phyloP scores from a whole-genome alignment of 2,888 invertebrate genomes.

The Syrphus vitripennis region DNA sequence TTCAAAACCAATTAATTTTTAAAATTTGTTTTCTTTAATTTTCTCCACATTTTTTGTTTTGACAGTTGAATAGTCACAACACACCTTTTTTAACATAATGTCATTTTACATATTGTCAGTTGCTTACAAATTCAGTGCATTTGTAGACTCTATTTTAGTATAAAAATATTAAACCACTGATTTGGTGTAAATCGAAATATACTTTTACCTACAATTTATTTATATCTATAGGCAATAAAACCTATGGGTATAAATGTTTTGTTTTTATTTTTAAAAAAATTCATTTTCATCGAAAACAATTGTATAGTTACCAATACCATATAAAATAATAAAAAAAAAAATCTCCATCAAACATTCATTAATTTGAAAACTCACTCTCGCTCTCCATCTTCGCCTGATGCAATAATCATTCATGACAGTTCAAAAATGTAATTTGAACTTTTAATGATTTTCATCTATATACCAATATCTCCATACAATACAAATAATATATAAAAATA shows the following conservation, averaged over 20 bases:
- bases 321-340: neutral
- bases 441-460: conserved; percentile 42
- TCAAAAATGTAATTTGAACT: conserved; percentile 64
- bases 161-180: neutral
- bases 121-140: neutral
- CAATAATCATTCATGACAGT: conserved; percentile 11
- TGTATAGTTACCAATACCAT: too few relatives aligned
- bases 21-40: neutral
- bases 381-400: neutral
- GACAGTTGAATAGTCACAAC: neutral
- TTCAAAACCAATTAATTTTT: too few relatives aligned
- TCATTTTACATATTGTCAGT: too few relatives aligned
- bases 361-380: conserved; percentile 33
- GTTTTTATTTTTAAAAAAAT: neutral
- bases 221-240: neutral
- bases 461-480: neutral
- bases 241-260: neutral
- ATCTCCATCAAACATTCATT: conserved; percentile 49
- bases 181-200: neutral
- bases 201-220: neutral
- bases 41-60: neutral
- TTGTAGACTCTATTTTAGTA: neutral
- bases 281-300: conserved; percentile 15
- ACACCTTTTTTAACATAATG: neutral
- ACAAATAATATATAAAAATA: neutral